These are phyloP conservation scores for Acanthopagrus latus DNA, from an alignment of 2,797 vertebrate genomes.

Conservation along the genomic window DNA sequence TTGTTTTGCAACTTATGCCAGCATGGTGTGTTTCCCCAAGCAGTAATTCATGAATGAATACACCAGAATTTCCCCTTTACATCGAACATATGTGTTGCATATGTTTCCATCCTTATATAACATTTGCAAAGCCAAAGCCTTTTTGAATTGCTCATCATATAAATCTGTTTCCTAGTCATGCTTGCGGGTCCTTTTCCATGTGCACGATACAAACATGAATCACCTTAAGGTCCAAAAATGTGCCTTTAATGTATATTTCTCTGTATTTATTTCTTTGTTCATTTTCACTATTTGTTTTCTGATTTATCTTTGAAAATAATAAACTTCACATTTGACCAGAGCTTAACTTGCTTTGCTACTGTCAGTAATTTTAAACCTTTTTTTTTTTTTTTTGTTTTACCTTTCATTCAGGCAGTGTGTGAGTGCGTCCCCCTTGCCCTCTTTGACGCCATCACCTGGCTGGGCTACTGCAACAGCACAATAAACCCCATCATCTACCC, in stretches of 20 bases:
- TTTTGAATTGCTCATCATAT: background rate
- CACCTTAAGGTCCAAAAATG: background rate
- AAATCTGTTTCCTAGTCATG: background rate
- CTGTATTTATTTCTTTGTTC: background rate
- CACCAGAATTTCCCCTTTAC: background rate
- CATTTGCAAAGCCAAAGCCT: background rate
- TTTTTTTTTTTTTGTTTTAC: background rate
- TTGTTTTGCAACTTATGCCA: no score
- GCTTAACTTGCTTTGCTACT: background rate
- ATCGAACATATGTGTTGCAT: background rate
- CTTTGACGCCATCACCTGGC: constrained; percentile 96
- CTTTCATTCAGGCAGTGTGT: constrained; percentile 89
- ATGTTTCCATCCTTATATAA: background rate
- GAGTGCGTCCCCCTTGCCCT: constrained; percentile 89
- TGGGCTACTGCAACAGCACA: constrained; percentile 99
- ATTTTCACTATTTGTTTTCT: no score
- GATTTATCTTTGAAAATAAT: background rate
- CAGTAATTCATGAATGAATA: no score
- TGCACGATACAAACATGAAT: no score
- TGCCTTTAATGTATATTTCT: background rate
- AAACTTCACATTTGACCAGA: background rate
- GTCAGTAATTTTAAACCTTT: background rate
- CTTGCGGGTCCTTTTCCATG: background rate
- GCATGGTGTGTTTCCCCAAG: no score
- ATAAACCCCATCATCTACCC: constrained; percentile 99